A percentile compares a stretch with the other conserved stretches of the same genome.
These are phyloP conservation scores for Mola mola DNA, from an alignment of 2,113 vertebrate genomes.

Conservation along the genomic window DNA sequence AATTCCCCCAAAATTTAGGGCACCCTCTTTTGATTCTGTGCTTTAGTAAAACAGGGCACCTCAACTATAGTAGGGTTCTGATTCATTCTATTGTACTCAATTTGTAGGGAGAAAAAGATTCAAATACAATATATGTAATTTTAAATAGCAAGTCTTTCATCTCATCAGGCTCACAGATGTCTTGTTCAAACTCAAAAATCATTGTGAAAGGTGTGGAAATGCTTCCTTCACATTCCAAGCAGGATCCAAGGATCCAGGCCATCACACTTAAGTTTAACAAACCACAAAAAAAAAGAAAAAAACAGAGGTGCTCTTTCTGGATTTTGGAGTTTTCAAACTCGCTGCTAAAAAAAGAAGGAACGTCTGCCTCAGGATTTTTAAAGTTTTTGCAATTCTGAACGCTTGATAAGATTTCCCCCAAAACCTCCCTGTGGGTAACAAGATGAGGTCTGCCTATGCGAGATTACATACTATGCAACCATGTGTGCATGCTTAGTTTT, in stretches of 20 bases:
- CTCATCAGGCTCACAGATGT: too few species aligned
- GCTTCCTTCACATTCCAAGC: not conserved
- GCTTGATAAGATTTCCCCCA: conserved; percentile 52
- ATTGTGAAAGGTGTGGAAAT: conserved; percentile 20
- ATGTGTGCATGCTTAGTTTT: conserved; percentile 31
- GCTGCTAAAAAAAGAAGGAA: conserved; percentile 17
- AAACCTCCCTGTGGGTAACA: conserved; percentile 33
- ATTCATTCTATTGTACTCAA: too few species aligned
- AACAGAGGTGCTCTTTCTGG: not conserved
- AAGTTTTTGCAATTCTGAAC: conserved; percentile 31
- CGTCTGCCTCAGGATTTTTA: conserved; percentile 43
- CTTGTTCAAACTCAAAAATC: conserved; percentile 5
- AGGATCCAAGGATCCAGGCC: too few species aligned
- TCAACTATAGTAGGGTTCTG: too few species aligned
- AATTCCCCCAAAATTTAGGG: too few species aligned
- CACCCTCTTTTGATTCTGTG: too few species aligned
- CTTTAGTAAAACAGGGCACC: too few species aligned
- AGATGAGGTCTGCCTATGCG: conserved; percentile 51
- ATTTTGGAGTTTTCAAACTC: conserved; percentile 25
- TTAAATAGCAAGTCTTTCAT: too few species aligned
- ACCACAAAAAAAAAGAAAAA: too few species aligned
- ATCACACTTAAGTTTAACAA: conserved; percentile 22
- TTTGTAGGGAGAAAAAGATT: too few species aligned
- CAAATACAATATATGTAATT: too few species aligned
- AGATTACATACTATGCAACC: conserved; percentile 43